Evolutionary conservation across 2,888 invertebrate genomes (phyloP), one percentile per base, ranked within the genome.

Genomic region (Pheosia gnoma): DNA sequence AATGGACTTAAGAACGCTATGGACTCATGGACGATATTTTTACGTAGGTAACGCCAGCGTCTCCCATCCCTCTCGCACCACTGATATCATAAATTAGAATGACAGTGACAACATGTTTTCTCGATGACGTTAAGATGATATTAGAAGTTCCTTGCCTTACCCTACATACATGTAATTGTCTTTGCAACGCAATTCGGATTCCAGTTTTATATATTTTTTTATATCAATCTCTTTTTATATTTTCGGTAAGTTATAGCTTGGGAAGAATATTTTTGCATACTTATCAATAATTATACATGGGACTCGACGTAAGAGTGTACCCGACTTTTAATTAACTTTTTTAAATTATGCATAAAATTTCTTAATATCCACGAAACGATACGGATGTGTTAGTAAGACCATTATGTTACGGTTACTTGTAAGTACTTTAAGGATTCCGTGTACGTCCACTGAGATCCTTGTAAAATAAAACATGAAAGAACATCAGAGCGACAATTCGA

Each of bases 401-500:
- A 13, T 45, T 36, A 45, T 25, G 36, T 45, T 45, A 54, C 54
- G 11, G 36, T 36, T 36, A 55, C 39, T 13, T 9, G 9, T n/a
- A 25, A 25, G 25, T 25, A 39, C 55, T 55, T 55, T 58, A 65
- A 62, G 70, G 66, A 72, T 71, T 67, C 72, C 65, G 66, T 62
- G 68, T 63, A 65, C 61, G 66, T 67, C 78, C 77, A 72, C 77
- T 79, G 73, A 80, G 81, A 83, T 84, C 84, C 84, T 85, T 82
- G 80, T 83, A 87, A 87, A 89, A 88, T 85, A 85, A 86, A 86
- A 84, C 78, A 77, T 80, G 78, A 73, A 81, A 82, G 81, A 85
- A 80, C 83, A 84, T 82, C 83, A 79, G 79, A 82, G 79, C 86
- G 83, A 79, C 89, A 80, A 93, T 93, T 92, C 89, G 93, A 89